Evolutionary conservation across 2,888 invertebrate species (phyloP), one percentile per base, ranked within the genome.

Genomic region (Salticus scenicus): DNA sequence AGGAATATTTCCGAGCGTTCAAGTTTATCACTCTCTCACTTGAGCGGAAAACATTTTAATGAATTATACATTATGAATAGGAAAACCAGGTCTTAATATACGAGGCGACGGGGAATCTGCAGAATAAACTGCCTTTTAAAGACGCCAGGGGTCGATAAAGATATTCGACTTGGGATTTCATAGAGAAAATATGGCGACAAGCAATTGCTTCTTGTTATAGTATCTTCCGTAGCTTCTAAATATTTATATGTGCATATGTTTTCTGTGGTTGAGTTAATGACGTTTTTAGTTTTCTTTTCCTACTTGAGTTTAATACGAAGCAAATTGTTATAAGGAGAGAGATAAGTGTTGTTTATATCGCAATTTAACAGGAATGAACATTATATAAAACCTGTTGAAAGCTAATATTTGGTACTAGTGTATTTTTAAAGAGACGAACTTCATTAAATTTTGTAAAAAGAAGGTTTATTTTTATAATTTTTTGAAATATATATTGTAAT

Each of bases 111-210:
- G 77, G 77, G 83, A 84, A 76, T 84, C 42, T 20, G n/a, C 31
- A 37, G 31, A 84, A 84, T 73, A 84, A 84, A 84, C 67, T 66
- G 57, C 57, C 42, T 24, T 84, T 77, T 77, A 78, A 84, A 73
- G 71, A 73, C 57, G 41, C 41, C 47, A 30, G 30, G 31, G 33
- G 57, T 66, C 64, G 57, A 57, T 57, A 57, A 57, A 57, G 57
- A 57, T 24, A 57, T 24, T 5, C 20, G 12, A 4, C 24, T 1
- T 24, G 57, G 57, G 57, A 57, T 57, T 57, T 57, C 57, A 17
- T n/a, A 17, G 24, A 57, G 57, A 57, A 57, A 24, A 57, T 57
- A 57, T 57, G 57, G 57, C 12, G 57, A 57, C 57, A 57, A 5
- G 1, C 12, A 12, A 24, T 12, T 7, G 7, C 5, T 57, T 57